Conservation (phyloP, 1,140 invertebrate species). For the Drusus annulatus region DNA sequence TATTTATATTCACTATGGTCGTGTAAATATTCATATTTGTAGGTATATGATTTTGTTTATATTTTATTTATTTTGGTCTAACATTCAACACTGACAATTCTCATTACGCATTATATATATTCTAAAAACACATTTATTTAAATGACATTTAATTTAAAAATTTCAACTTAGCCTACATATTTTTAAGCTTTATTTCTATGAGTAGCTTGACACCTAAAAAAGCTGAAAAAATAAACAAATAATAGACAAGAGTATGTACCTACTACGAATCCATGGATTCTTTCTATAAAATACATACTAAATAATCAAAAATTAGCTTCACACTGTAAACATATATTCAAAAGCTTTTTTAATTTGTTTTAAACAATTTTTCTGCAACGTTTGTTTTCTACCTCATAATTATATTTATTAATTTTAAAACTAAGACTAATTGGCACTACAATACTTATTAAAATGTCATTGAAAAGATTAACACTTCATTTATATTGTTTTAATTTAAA, state of each 20-base stretch:
- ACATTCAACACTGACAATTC: conserved; percentile 55
- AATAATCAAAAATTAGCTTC: not conserved
- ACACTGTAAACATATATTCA: too few species aligned
- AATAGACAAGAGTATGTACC: not conserved
- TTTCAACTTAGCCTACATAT: not conserved
- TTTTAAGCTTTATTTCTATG: not conserved
- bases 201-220: not conserved
- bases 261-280: not conserved
- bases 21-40: conserved; percentile 56
- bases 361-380: too few species aligned
- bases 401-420: too few species aligned
- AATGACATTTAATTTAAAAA: not conserved
- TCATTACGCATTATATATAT: conserved; percentile 28
- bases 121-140: not conserved
- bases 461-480: not conserved
- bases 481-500: not conserved
- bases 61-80: conserved; percentile 44
- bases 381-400: too few species aligned
- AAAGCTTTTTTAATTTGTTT: too few species aligned
- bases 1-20: conserved; percentile 22
- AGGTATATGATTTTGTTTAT: conserved; percentile 58
- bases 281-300: not conserved
- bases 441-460: not conserved
- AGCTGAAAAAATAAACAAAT: not conserved
- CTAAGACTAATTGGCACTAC: not conserved